A percentile compares a stretch with the other conserved stretches of the same genome.
Conservation (phyloP, 2,888 invertebrate species). For the Buathra laborator region DNA sequence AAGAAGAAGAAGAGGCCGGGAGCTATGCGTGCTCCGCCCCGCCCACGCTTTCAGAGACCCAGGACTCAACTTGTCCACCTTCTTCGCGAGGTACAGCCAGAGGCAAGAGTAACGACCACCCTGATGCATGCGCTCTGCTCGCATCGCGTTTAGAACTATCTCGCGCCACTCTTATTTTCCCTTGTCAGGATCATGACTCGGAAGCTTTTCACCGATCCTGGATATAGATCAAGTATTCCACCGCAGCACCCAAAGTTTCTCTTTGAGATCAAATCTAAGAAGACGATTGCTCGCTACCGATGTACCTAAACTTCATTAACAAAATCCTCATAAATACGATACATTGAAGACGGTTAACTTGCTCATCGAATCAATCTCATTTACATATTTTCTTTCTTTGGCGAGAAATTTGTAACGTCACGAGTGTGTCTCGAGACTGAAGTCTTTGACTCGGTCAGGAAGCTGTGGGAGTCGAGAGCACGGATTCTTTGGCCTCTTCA, state of each 20-base stretch:
- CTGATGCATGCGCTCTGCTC: slow-evolving; percentile 66
- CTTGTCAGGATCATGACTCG: slow-evolving; percentile 62
- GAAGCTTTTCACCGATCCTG: slow-evolving; percentile 58
- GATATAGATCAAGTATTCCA: slow-evolving; percentile 44
- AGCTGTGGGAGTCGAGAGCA: slow-evolving; percentile 37
- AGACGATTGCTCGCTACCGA: slow-evolving; percentile 24
- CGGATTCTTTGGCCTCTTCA: slow-evolving; percentile 30
- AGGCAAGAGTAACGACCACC: slow-evolving; percentile 80
- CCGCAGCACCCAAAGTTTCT: slow-evolving; percentile 19
- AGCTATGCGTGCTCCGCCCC: slow-evolving; percentile 85
- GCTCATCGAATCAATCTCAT: not conserved
- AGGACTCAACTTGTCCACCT: slow-evolving; percentile 85
- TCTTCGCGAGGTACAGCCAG: slow-evolving; percentile 82
- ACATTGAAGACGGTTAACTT: not conserved
- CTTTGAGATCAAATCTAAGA: slow-evolving; percentile 35
- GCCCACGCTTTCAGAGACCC: slow-evolving; percentile 85
- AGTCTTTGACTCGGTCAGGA: slow-evolving; percentile 17
- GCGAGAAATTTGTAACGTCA: slow-evolving; percentile 36
- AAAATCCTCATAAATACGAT: not conserved
- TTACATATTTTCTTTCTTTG: slow-evolving; percentile 16
- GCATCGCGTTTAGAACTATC: slow-evolving; percentile 64
- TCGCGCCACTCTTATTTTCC: slow-evolving; percentile 35
- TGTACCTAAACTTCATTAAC: slow-evolving; percentile 2
- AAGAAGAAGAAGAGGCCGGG: slow-evolving; percentile 80
- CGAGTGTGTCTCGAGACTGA: slow-evolving; percentile 20